Percentiles rank a stretch among this genome's conserved stretches.
phyloP scores from a whole-genome alignment of 2,888 invertebrate genomes.

The Sussaba pulchella region DNA sequence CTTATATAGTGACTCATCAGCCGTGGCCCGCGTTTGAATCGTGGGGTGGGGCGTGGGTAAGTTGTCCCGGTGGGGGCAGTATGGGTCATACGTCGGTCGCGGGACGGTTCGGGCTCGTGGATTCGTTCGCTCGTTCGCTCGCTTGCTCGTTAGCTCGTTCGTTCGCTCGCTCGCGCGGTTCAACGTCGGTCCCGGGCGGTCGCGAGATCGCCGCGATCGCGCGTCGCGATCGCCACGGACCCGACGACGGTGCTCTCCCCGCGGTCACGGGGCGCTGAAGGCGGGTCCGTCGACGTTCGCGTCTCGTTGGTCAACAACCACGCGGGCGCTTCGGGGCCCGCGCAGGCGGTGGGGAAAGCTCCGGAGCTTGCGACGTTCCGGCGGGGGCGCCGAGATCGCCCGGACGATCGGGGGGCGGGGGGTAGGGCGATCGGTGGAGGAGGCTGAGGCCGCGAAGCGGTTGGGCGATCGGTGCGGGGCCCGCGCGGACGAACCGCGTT shows the following conservation, averaged over 20 bases:
- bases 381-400: too few species aligned
- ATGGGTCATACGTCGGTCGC: constrained; percentile 67
- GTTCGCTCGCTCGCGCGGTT: constrained; percentile 22
- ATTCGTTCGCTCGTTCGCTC: constrained; percentile 31
- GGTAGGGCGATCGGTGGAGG: background rate
- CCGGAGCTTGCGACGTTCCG: constrained; percentile 33
- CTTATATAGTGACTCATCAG: constrained; percentile 84
- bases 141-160: constrained; percentile 41
- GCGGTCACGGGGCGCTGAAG: constrained; percentile 74
- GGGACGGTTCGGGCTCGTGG: constrained; percentile 46
- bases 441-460: too few species aligned
- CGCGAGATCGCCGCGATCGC: background rate
- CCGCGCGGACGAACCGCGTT: too few species aligned
- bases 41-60: constrained; percentile 68
- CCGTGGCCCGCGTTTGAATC: constrained; percentile 74
- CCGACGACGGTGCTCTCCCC: constrained; percentile 7
- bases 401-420: constrained; percentile 36
- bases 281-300: constrained; percentile 74
- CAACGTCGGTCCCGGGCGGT: too few species aligned
- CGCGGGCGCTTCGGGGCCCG: constrained; percentile 66
- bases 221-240: constrained; percentile 4
- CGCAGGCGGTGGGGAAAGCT: constrained; percentile 61
- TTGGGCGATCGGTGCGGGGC: too few species aligned
- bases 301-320: constrained; percentile 75
- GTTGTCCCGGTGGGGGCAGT: constrained; percentile 67